Conservation (phyloP, 2,113 vertebrate species). For the Ctenodactylus gundi region DNA sequence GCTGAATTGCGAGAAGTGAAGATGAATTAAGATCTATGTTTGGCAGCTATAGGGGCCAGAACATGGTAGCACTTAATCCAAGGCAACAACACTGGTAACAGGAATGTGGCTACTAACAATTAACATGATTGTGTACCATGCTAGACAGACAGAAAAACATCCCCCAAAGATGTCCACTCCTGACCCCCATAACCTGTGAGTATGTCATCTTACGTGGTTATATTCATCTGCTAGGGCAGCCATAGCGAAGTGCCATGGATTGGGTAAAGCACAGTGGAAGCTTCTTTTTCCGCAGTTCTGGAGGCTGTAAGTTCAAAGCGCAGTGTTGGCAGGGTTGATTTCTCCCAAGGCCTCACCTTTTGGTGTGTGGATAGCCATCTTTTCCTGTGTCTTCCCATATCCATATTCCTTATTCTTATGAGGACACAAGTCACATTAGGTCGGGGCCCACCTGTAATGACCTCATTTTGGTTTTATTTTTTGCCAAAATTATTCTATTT, state of each 20-base stretch:
- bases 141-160: neutral
- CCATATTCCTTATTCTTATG: neutral
- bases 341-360: neutral
- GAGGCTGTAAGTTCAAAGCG: neutral
- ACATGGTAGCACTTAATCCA: neutral
- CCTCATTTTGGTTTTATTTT: too few species aligned
- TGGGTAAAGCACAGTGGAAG: neutral
- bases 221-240: accelerated
- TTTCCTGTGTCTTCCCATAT: neutral
- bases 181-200: neutral
- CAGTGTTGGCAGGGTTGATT: too few species aligned
- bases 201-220: accelerated
- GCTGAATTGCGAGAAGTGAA: neutral
- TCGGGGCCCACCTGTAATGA: too few species aligned
- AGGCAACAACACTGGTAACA: neutral
- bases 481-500: too few species aligned
- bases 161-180: neutral
- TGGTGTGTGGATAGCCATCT: neutral
- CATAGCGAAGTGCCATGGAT: neutral
- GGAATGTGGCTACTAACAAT: accelerated
- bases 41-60: neutral
- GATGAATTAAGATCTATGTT: neutral
- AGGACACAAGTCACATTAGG: neutral
- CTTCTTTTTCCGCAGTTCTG: neutral
- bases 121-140: accelerated